Base-by-base conservation (phyloP, 2,113 vertebrate species). In the Elachura formosa region DNA sequence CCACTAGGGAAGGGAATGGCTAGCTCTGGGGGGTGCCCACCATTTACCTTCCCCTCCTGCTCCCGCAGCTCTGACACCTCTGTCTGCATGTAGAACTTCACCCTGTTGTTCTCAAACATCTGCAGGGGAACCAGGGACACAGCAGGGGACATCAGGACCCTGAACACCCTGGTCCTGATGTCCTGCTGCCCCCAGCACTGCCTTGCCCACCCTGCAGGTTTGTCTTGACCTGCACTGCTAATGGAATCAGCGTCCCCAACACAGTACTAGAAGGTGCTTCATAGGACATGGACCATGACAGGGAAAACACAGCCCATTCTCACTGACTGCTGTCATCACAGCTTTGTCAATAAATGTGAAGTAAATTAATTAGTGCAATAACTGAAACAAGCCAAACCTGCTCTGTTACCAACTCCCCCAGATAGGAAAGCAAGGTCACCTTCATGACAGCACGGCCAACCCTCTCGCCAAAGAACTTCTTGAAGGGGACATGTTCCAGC, bases 11-110 rank as follows among this genome's bases (percentile, higher is more conserved):
- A 72, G 45, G 19, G 19, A 75, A 64, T 0, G 9, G 46, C n/a
- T 28, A 62, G 49, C 21, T 41, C 14, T 14, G 43, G 41, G 43
- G 41, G 34, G 54, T 20, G 33, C 59, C 41, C 10, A 1, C 12
- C 21, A 72, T 40, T 9, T 98, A 99, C 99, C 99, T 99, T 99
- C 97, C 99, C 99, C 95, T 99, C 99, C 97, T 99, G 99, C 86
- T 99, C 99, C 92, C 98, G 97, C 93, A 99, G 98, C 97, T 99
- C 99, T 0, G 97, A 99, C 93, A 99, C 99, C 96, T 99, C 99
- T 1, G 99, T 99, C 97, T 99, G 98, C 99, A 99, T 99, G 98
- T 99, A 99, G 98, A 99, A 99, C 98, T 99, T 99, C 94, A 99
- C 99, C 73, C 98, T 98, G 96, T 99, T 99, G 83, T 93, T 98